Evolutionary conservation across 2,888 invertebrate species (phyloP).

Genomic region (Hypomecis punctinalis): DNA sequence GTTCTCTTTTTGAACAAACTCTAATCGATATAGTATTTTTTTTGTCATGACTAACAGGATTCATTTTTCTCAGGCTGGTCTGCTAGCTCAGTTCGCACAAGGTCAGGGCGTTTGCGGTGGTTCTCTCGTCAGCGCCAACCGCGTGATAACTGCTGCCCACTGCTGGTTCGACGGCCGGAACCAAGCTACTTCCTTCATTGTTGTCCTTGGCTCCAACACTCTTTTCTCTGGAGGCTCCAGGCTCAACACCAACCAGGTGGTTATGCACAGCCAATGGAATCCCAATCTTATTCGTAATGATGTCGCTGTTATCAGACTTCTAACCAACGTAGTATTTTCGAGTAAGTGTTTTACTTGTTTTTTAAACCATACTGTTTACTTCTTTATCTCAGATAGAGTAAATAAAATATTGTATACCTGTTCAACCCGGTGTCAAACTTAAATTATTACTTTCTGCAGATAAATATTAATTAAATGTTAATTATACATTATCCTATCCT

Average conservation of each 20-base stretch:
- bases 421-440: too few relatives aligned
- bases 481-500: too few relatives aligned
- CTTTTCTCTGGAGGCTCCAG: slow-evolving; percentile 65
- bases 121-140: slow-evolving; percentile 48
- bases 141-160: slow-evolving; percentile 59
- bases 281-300: slow-evolving; percentile 58
- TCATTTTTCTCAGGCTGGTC: slow-evolving; percentile 51
- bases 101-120: slow-evolving; percentile 61
- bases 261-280: slow-evolving; percentile 56
- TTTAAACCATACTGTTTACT: too few relatives aligned
- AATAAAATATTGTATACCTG: too few relatives aligned
- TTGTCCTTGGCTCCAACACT: slow-evolving; percentile 60
- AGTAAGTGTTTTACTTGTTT: too few relatives aligned
- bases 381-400: too few relatives aligned
- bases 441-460: too few relatives aligned
- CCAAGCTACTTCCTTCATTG: slow-evolving; percentile 55
- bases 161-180: slow-evolving; percentile 63
- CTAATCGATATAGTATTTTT: too few relatives aligned
- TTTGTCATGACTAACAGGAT: too few relatives aligned
- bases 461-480: too few relatives aligned
- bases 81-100: slow-evolving; percentile 34
- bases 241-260: slow-evolving; percentile 45
- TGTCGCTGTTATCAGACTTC: slow-evolving; percentile 47
- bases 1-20: too few relatives aligned
- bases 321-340: too few relatives aligned